phyloP scores from a whole-genome alignment of 2,888 invertebrate genomes.

The Oxystoma pomonae region DNA sequence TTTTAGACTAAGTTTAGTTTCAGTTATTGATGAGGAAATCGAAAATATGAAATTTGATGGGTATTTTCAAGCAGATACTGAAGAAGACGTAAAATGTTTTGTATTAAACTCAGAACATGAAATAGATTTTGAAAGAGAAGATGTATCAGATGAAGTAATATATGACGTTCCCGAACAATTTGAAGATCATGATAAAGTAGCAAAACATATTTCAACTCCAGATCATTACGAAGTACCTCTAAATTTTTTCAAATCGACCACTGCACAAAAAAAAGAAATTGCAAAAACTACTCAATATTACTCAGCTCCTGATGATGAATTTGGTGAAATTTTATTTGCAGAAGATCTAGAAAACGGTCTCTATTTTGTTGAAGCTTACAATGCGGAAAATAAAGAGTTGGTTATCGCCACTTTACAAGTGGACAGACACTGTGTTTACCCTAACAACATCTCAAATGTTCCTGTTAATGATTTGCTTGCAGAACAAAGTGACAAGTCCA shows the following conservation, averaged over 20 bases:
- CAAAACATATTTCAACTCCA: neutral
- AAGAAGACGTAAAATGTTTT: neutral
- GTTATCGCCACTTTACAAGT: constrained; percentile 32
- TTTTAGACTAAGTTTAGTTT: constrained; percentile 25
- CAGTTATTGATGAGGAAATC: constrained; percentile 28
- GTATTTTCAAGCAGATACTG: constrained; percentile 15
- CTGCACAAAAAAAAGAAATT: no score
- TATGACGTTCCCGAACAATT: neutral
- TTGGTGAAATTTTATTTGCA: constrained; percentile 23
- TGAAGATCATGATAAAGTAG: neutral
- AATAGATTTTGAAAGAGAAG: neutral
- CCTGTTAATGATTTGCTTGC: constrained; percentile 6
- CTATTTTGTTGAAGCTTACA: constrained; percentile 37
- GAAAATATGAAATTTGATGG: constrained; percentile 30
- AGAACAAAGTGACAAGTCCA: neutral
- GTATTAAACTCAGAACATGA: neutral
- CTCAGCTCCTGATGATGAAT: constrained; percentile 17
- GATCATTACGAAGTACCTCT: neutral
- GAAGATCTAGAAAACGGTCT: constrained; percentile 29
- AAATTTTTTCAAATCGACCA: no score
- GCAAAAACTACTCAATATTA: no score
- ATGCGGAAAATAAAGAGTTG: constrained; percentile 36
- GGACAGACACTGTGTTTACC: constrained; percentile 25
- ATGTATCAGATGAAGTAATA: neutral
- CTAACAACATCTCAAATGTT: constrained; percentile 13